phyloP scores from a whole-genome alignment of 2,113 vertebrate genomes.

The Gopherus flavomarginatus region DNA sequence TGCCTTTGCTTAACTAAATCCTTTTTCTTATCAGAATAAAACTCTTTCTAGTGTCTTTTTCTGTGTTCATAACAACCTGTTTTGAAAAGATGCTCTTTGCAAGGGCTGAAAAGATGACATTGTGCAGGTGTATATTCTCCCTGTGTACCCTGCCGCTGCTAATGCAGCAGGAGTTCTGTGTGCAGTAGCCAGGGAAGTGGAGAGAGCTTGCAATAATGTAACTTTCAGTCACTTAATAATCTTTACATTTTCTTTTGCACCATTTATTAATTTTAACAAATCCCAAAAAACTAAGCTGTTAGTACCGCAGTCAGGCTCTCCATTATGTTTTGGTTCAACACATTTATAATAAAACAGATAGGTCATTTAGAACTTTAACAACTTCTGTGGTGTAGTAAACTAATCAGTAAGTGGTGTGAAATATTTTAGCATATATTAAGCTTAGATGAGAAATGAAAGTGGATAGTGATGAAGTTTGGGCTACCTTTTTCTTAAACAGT shows the following conservation, averaged over 20 bases:
- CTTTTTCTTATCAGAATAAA: not conserved
- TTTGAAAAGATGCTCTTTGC: not conserved
- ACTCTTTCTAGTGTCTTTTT: not conserved
- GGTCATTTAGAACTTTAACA: not conserved
- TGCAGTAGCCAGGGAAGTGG: not conserved
- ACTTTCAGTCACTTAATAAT: not conserved
- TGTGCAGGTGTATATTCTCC: not conserved
- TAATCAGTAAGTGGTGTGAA: not conserved
- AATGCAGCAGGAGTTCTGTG: not conserved
- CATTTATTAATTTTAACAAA: not conserved
- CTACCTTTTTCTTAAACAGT: not conserved
- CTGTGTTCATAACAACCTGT: not conserved
- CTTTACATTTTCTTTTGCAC: not conserved
- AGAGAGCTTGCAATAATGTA: not conserved
- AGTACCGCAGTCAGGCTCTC: not conserved
- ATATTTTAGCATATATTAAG: fast-evolving
- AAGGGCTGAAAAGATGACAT: not conserved
- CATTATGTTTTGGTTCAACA: not conserved
- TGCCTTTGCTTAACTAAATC: not conserved
- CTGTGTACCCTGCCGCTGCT: not conserved
- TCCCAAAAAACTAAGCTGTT: not conserved
- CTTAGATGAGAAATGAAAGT: not conserved
- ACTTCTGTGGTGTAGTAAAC: not conserved
- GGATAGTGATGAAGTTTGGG: too few relatives aligned
- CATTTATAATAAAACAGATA: fast-evolving